These are phyloP conservation scores for Urocynchramus pylzowi DNA, from an alignment of 2,113 vertebrate genomes.

Conservation along the genomic window DNA sequence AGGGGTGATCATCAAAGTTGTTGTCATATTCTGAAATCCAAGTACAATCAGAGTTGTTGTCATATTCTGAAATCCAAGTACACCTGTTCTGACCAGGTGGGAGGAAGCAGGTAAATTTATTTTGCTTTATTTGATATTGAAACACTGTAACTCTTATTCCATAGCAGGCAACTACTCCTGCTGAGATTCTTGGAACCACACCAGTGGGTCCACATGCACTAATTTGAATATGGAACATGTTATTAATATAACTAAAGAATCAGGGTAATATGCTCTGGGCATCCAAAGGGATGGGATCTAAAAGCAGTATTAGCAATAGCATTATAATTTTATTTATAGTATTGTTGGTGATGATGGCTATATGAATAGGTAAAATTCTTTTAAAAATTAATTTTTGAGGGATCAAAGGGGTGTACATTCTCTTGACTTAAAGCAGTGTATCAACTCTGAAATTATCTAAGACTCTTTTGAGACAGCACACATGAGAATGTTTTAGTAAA, in stretches of 20 bases:
- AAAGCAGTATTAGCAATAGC: background rate
- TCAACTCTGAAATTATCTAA: background rate
- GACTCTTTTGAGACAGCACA: background rate
- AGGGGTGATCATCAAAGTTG: background rate
- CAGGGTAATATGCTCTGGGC: accelerated
- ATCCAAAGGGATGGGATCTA: background rate
- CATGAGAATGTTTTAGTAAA: background rate
- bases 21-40: background rate
- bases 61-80: background rate
- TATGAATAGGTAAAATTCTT: background rate
- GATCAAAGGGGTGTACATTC: accelerated
- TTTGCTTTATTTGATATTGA: background rate
- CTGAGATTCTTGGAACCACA: background rate
- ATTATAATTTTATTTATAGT: background rate
- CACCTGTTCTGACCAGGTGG: background rate
- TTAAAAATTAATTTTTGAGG: background rate
- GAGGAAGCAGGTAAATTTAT: background rate
- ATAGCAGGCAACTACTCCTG: background rate
- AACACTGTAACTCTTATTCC: background rate
- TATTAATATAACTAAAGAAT: background rate
- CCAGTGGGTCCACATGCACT: accelerated
- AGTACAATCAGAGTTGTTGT: background rate
- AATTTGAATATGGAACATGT: background rate
- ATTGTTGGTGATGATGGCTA: background rate
- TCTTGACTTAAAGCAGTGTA: background rate